Evolutionary conservation across 2,797 vertebrate genomes (phyloP).

Genomic region (Myoxocephalus aenaeus): DNA sequence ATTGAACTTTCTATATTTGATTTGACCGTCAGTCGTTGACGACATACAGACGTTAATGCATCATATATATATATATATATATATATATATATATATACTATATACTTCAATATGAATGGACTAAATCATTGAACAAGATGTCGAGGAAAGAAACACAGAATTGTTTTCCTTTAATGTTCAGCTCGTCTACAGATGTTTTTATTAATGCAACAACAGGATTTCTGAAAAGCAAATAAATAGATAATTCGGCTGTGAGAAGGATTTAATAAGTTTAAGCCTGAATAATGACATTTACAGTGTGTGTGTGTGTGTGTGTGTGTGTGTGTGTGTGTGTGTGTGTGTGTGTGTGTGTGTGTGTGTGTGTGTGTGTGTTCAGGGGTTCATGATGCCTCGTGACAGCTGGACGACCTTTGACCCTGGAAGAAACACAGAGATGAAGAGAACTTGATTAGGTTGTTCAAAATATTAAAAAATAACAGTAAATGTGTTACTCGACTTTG

Average conservation of each 20-base stretch:
- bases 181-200: not conserved
- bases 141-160: not conserved
- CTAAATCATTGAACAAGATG: no score
- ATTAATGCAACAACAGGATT: not conserved
- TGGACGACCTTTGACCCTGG: conserved; percentile 39
- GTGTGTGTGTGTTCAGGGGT: not conserved
- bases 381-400: conserved; percentile 24
- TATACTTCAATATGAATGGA: no score
- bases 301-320: no score
- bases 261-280: not conserved
- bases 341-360: no score
- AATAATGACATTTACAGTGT: not conserved
- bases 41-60: no score
- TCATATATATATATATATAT: no score
- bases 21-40: no score
- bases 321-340: no score
- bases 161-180: conserved; percentile 10
- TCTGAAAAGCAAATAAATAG: conserved; percentile 22
- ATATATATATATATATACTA: no score
- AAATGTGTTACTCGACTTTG: no score
- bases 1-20: no score
- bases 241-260: not conserved
- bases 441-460: not conserved
- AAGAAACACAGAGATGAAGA: not conserved
- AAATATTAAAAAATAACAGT: not conserved